Percentiles rank a stretch among this genome's conserved stretches.
Evolutionary conservation across 2,113 vertebrate genomes (phyloP).

Genomic region (Scomber japonicus): DNA sequence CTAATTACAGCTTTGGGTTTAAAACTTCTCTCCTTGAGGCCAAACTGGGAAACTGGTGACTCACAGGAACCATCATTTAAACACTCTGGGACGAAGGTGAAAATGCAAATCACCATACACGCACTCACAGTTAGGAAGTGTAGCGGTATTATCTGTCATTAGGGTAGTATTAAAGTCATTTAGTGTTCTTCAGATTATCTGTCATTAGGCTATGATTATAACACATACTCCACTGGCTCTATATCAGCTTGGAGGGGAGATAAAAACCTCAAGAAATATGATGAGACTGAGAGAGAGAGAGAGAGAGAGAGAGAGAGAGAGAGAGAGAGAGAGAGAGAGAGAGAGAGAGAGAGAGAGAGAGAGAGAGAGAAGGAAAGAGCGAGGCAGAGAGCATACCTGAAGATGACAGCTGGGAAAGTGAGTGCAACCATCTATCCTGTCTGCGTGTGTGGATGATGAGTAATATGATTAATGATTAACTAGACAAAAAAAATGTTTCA

Average conservation of each 20-base stretch:
- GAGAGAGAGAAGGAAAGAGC: background rate
- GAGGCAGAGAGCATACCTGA: constrained; percentile 21
- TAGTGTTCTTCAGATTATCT: constrained; percentile 63
- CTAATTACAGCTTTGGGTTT: constrained; percentile 1
- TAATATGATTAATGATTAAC: constrained; percentile 43
- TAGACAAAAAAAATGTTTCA: constrained; percentile 11
- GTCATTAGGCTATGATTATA: constrained; percentile 66
- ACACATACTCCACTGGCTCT: constrained; percentile 46
- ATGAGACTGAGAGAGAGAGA: constrained; percentile 10
- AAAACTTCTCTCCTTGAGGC: constrained; percentile 22
- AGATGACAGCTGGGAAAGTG: constrained; percentile 13
- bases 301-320: no score
- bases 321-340: background rate
- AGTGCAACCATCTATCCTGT: constrained; percentile 19
- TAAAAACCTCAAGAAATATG: constrained; percentile 31
- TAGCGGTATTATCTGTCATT: constrained; percentile 64
- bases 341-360: constrained; percentile 4
- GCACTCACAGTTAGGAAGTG: constrained; percentile 2
- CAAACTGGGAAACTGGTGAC: background rate
- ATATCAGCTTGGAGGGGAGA: constrained; percentile 43
- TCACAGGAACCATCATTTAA: background rate
- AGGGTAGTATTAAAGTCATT: constrained; percentile 62
- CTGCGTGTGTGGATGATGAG: constrained; percentile 29
- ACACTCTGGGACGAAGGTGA: background rate
- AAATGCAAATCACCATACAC: constrained; percentile 38